These are phyloP conservation scores for Bovichtus variegatus DNA, from an alignment of 2,797 vertebrate genomes.

Conservation along the genomic window DNA sequence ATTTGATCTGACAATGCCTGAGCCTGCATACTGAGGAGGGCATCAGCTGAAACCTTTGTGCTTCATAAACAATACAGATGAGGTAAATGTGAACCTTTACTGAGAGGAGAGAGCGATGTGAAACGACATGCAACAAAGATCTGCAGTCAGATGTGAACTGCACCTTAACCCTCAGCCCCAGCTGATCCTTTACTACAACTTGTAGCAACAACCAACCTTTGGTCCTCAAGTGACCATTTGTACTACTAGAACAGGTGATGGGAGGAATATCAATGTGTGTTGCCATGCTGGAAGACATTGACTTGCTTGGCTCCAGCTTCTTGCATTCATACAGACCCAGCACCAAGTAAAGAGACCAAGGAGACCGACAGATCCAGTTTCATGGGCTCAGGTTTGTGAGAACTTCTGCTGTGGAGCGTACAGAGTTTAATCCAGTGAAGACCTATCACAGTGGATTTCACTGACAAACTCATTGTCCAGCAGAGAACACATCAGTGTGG, in stretches of 20 bases:
- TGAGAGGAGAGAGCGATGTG: too few relatives aligned
- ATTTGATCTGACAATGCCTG: neutral
- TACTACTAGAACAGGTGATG: neutral
- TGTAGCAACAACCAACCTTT: neutral
- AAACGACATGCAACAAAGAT: too few relatives aligned
- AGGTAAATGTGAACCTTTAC: neutral
- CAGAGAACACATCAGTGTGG: neutral
- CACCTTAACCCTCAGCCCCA: too few relatives aligned
- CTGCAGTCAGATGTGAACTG: too few relatives aligned
- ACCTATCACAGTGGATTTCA: too few relatives aligned
- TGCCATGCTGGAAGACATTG: neutral
- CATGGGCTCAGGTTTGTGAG: conserved; percentile 24
- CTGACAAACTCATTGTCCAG: neutral
- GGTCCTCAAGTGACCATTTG: neutral
- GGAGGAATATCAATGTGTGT: too few relatives aligned
- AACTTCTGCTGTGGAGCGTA: conserved; percentile 6
- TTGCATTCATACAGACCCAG: neutral
- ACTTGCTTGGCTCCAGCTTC: conserved; percentile 7
- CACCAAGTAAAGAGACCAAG: neutral
- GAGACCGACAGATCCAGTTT: neutral
- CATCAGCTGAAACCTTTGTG: neutral
- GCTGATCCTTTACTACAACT: neutral
- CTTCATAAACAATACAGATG: neutral
- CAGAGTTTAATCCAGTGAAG: conserved; percentile 6
- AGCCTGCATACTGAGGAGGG: neutral